Base-by-base conservation (phyloP, 2,797 vertebrate genomes). In the Lepus townsendii region DNA sequence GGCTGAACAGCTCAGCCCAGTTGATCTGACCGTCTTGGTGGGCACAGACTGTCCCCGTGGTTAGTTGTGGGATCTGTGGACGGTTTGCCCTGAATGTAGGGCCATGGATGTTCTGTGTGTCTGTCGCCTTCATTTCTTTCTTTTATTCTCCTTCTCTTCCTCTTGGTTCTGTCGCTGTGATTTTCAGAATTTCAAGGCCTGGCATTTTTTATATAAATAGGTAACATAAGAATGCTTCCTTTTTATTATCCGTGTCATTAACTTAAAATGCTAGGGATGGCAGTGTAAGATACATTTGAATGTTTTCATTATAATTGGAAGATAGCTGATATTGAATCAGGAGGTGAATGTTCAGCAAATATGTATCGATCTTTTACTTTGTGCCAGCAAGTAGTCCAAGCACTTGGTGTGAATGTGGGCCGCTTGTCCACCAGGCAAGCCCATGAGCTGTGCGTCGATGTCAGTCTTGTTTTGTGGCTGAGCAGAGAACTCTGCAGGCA, bases 261-360 rank as follows among this genome's bases (percentile, higher is more conserved):
- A 52, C 38, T 54, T 91, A 78, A 93, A 75, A 62, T 88, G 38
- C 78, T 80, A 54, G 57, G 65, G 72, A 90, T 86, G 63, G 50
- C 85, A 83, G 66, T 84, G 66, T 57, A 88, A 73, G 90, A 93
- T 91, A 19, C 16, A 80, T 62, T 83, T 65, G 75, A 88, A 93
- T 72, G 32, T 90, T 96, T 96, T 90, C 85, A 88, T 92, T 94
- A 79, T 63, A 54, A 76, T 7, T 86, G 88, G 85, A 79, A 83
- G 4, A 17, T 22, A 66, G 82, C 85, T 88, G 54, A 5, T 57
- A 69, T 73, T 90, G 78, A 96, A 57, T 90, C 82, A 86, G 82
- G 76, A 96, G 84, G 71, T 32, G 66, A 80, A 54, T 20, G 13
- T 72, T 94, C 75, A 26, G 88, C 35, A 10, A 77, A 71, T 69